Percentiles rank a stretch among this genome's conserved stretches.
These are phyloP conservation scores for Heteromormyrus szaboi DNA, from an alignment of 2,797 vertebrate genomes.

Conservation along the genomic window DNA sequence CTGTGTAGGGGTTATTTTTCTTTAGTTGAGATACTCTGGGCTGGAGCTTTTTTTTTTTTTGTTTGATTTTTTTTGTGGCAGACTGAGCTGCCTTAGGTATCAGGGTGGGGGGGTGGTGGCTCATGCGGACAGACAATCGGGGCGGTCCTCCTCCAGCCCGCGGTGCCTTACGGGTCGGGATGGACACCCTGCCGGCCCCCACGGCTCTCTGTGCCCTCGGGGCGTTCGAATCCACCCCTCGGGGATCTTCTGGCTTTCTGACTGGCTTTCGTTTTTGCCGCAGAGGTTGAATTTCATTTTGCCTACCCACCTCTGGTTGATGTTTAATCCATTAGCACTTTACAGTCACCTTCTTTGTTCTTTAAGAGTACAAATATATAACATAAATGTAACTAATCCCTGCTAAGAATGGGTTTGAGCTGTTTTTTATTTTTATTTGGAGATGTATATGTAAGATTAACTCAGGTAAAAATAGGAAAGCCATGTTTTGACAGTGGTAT, in stretches of 20 bases:
- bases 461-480: slow-evolving; percentile 69
- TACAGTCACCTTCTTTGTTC: slow-evolving; percentile 59
- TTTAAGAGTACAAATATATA: slow-evolving; percentile 53
- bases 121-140: background rate
- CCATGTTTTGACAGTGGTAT: slow-evolving; percentile 58
- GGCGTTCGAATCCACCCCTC: background rate
- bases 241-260: background rate
- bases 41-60: background rate
- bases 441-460: slow-evolving; percentile 47
- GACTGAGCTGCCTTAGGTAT: background rate
- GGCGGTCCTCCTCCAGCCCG: background rate
- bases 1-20: background rate
- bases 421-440: slow-evolving; percentile 55
- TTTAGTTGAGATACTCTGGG: background rate
- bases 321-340: slow-evolving; percentile 63
- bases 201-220: background rate
- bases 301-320: background rate
- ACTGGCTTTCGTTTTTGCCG: background rate
- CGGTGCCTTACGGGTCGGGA: background rate
- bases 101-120: background rate
- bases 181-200: background rate
- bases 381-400: slow-evolving; percentile 50
- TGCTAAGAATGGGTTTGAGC: slow-evolving; percentile 61
- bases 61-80: background rate
- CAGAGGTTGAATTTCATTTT: background rate